These are phyloP conservation scores for Anguilla rostrata DNA, from an alignment of 2,113 vertebrate genomes.

Conservation along the genomic window DNA sequence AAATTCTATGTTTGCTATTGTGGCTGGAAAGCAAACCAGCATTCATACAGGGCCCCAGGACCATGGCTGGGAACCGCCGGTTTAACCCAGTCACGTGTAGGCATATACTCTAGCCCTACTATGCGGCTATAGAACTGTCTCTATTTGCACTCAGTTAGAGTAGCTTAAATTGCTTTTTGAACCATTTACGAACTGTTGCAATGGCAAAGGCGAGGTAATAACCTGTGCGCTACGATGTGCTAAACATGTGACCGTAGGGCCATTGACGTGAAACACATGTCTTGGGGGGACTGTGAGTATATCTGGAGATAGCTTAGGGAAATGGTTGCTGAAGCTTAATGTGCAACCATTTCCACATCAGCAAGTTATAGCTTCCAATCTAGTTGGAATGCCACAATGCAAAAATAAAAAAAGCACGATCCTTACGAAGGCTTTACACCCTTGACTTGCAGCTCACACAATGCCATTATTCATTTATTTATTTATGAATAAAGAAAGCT, in stretches of 20 bases:
- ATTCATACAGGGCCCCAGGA: too few relatives aligned
- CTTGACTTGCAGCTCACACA: too few relatives aligned
- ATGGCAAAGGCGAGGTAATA: background rate
- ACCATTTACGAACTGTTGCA: background rate
- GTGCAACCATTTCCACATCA: background rate
- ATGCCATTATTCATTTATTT: too few relatives aligned
- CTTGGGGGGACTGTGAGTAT: background rate
- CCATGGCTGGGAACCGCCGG: too few relatives aligned
- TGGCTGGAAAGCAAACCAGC: too few relatives aligned
- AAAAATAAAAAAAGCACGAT: too few relatives aligned
- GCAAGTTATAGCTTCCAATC: background rate
- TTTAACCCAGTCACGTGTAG: background rate
- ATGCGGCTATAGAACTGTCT: background rate
- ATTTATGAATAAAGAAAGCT: too few relatives aligned
- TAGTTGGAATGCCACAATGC: too few relatives aligned
- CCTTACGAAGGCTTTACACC: too few relatives aligned
- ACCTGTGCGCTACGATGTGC: background rate
- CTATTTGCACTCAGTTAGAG: background rate
- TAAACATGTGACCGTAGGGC: background rate
- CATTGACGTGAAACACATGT: background rate
- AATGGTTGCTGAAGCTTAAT: too few relatives aligned
- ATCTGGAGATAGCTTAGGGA: too few relatives aligned
- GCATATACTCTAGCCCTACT: background rate
- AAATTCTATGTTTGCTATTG: too few relatives aligned
- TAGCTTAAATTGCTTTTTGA: background rate